These are phyloP conservation scores for Brienomyrus brachyistius DNA, from an alignment of 2,113 vertebrate species.

Conservation along the genomic window DNA sequence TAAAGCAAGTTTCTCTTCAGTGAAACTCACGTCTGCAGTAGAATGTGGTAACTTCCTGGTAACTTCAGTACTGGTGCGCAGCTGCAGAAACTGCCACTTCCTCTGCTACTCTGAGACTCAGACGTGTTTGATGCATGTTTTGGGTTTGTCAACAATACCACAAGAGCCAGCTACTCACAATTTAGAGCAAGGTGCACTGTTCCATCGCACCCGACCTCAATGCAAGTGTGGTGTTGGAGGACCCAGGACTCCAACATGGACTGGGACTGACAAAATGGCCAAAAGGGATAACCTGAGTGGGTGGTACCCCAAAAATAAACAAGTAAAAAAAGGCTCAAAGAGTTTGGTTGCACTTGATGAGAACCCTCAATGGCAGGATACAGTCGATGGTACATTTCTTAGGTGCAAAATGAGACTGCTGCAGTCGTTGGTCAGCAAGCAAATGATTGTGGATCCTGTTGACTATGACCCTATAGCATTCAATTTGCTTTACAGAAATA, in stretches of 20 bases:
- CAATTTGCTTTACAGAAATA: neutral
- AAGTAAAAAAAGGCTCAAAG: neutral
- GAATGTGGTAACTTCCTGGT: constrained; percentile 52
- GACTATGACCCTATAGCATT: neutral
- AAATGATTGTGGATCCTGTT: neutral
- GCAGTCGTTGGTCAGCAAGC: neutral
- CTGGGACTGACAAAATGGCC: neutral
- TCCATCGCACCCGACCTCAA: neutral
- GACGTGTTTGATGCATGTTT: neutral
- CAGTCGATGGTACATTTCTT: neutral
- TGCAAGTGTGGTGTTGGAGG: neutral
- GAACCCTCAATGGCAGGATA: too few species aligned
- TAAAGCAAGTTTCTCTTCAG: neutral
- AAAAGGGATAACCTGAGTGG: neutral
- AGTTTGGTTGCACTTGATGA: neutral
- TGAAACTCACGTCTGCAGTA: neutral
- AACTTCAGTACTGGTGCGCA: constrained; percentile 36
- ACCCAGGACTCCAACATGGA: neutral
- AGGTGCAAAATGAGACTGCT: neutral
- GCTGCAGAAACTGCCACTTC: constrained; percentile 44
- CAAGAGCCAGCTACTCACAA: neutral
- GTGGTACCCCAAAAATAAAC: neutral
- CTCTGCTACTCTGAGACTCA: constrained; percentile 30
- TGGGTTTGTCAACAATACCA: neutral
- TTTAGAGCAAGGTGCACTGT: neutral